Percentiles rank a stretch among this genome's conserved stretches.
phyloP scores from a whole-genome alignment of 2,797 vertebrate genomes.

The Emydoidea blandingii region DNA sequence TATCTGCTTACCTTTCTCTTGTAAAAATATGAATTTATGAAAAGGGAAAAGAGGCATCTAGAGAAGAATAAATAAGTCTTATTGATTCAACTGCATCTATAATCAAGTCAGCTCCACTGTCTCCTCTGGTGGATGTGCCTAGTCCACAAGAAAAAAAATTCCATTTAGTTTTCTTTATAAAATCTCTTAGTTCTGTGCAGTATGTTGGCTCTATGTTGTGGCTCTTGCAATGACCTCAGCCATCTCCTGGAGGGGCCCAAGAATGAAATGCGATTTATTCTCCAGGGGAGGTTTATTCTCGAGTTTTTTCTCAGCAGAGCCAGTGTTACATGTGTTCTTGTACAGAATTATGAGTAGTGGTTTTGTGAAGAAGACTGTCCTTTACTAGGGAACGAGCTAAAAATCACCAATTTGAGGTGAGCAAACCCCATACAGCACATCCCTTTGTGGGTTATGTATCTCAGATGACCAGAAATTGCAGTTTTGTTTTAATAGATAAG shows the following conservation, averaged over 20 bases:
- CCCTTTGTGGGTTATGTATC: not conserved
- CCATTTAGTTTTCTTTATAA: conserved; percentile 59
- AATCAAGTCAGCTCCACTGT: conserved; percentile 42
- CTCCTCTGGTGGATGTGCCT: conserved; percentile 41
- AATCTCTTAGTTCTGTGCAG: conserved; percentile 54
- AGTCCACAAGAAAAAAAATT: conserved; percentile 36
- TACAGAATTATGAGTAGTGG: conserved; percentile 9
- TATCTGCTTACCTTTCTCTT: conserved; percentile 56
- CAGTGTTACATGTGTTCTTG: conserved; percentile 7
- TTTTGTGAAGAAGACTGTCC: conserved; percentile 23
- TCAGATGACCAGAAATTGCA: not conserved
- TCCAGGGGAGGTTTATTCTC: conserved; percentile 58
- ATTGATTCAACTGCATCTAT: conserved; percentile 67
- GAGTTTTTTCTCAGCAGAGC: conserved; percentile 55
- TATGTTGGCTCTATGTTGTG: conserved; percentile 58
- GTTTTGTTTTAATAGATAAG: not conserved
- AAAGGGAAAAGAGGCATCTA: conserved; percentile 17
- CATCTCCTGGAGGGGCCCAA: conserved; percentile 56
- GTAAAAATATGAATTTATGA: conserved; percentile 66
- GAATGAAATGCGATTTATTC: conserved; percentile 59
- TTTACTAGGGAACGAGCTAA: conserved; percentile 41
- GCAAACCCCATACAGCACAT: not conserved
- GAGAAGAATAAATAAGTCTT: conserved; percentile 22
- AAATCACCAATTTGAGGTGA: not conserved
- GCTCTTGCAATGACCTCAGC: conserved; percentile 47